Base-by-base conservation (phyloP, 2,113 vertebrate genomes). In the Tachysurus fulvidraco region DNA sequence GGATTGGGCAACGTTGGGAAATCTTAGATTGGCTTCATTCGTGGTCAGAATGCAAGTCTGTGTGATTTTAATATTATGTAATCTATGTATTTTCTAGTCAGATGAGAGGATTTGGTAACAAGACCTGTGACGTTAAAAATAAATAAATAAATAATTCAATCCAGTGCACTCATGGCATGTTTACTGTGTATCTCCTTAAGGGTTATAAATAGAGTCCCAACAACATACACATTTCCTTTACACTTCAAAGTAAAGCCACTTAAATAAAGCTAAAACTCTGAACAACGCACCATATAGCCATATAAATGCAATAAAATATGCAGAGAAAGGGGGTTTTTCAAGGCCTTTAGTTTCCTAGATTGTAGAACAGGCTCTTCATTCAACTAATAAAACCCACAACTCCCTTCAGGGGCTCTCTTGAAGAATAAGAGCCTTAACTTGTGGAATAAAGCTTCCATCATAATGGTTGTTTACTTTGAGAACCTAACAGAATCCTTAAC, bases 11-110 rank as follows among this genome's bases (percentile, higher is more conserved):
- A 81, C 30, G 25, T 11, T 4, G 55, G 30, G 11, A 69, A 76
- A 76, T 3, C 55, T 28, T 77, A 62, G 73, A 85, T 54, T 78
- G 74, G 25, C 25, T 78, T 65, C 23, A 30, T 76, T 60, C 62
- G 67, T 44, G 3, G 25, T 55, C 52, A 44, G 50, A 19, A 79
- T 41, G 16, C 28, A 59, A 80, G 69, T 13, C 17, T 46, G 28
- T 21, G 36, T 19, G 0, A n/a, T 60, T 44, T 76, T 65, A 25
- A 65, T 36, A 8, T 36, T 52, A 30, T 65, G 59, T 78, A 62
- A 85, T 21, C 57, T 30, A 13, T 30, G 52, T 17, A 19, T 9
- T 16, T 28, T 12, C 2, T 11, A 10, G n/a, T 23, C 4, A 5
- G 21, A 55, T 2, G 13, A 73, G 19, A 36, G 5, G 21, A 73